These are phyloP conservation scores for Mormyrus iriodes DNA, from an alignment of 2,113 vertebrate genomes.

Conservation along the genomic window DNA sequence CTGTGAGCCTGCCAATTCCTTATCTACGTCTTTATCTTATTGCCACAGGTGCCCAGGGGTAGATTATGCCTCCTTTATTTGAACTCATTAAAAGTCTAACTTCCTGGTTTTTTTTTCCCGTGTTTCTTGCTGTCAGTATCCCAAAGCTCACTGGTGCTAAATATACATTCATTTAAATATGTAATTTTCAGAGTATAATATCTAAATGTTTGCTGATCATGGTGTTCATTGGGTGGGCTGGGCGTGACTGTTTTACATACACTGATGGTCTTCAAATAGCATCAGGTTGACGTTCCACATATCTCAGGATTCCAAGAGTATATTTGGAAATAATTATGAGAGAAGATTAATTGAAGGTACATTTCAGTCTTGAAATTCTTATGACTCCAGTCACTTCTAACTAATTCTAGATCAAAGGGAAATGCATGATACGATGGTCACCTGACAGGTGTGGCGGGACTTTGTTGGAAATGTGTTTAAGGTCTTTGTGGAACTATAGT, in stretches of 20 bases:
- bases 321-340: not conserved
- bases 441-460: not conserved
- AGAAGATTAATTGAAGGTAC: slow-evolving; percentile 8
- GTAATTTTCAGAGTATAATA: not conserved
- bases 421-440: not conserved
- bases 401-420: slow-evolving; percentile 22
- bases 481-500: not conserved
- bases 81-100: slow-evolving; percentile 17
- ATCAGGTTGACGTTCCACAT: not conserved
- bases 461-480: not conserved
- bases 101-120: not conserved
- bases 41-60: not conserved
- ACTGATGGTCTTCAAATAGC: not conserved
- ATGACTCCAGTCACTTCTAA: slow-evolving; percentile 17
- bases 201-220: not conserved
- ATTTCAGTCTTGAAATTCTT: slow-evolving; percentile 7
- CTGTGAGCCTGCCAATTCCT: not conserved
- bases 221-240: not conserved
- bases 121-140: not conserved
- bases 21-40: slow-evolving; percentile 20
- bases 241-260: not conserved
- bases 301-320: not conserved
- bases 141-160: not conserved
- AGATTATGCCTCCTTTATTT: slow-evolving; percentile 9
- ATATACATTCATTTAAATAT: not conserved